phyloP scores from a whole-genome alignment of 2,113 vertebrate species.

The Perca fluviatilis region DNA sequence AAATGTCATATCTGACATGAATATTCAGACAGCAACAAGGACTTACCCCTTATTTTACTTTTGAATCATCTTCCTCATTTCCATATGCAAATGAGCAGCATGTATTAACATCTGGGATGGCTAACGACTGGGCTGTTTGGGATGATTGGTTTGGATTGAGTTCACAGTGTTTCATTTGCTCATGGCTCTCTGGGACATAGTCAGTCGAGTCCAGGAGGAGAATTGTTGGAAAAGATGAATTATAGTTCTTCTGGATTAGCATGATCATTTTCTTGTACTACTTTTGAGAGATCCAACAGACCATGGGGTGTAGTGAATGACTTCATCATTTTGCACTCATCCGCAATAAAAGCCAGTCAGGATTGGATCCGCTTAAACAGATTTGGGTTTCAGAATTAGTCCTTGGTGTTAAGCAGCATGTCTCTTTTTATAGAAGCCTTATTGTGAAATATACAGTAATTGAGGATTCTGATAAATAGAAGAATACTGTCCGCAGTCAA shows the following conservation, averaged over 20 bases:
- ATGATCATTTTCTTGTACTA: slow-evolving; percentile 41
- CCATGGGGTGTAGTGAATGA: slow-evolving; percentile 14
- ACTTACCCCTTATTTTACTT: slow-evolving; percentile 56
- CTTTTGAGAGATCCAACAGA: slow-evolving; percentile 38
- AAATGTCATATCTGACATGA: slow-evolving; percentile 28
- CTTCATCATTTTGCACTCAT: slow-evolving; percentile 30
- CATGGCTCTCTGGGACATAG: slow-evolving; percentile 8
- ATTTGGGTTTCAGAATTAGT: slow-evolving; percentile 33
- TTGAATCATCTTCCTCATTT: slow-evolving; percentile 70
- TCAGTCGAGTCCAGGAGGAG: slow-evolving; percentile 15
- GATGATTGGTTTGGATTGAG: slow-evolving; percentile 56
- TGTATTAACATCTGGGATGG: slow-evolving; percentile 56
- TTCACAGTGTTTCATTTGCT: slow-evolving; percentile 48
- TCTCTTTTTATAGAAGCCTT: slow-evolving; percentile 1
- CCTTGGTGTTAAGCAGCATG: slow-evolving; percentile 16
- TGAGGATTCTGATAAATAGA: slow-evolving; percentile 13
- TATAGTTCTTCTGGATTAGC: slow-evolving; percentile 37
- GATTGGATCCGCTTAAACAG: slow-evolving; percentile 51
- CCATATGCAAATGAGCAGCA: slow-evolving; percentile 72
- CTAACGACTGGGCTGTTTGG: slow-evolving; percentile 47
- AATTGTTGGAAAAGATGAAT: slow-evolving; percentile 45
- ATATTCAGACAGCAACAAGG: slow-evolving; percentile 38
- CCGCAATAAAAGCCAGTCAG: slow-evolving; percentile 34
- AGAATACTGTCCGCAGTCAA: background rate
- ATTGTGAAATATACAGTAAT: slow-evolving; percentile 22